phyloP scores from a whole-genome alignment of 2,797 vertebrate genomes.

The Sebastes trivittatus region DNA sequence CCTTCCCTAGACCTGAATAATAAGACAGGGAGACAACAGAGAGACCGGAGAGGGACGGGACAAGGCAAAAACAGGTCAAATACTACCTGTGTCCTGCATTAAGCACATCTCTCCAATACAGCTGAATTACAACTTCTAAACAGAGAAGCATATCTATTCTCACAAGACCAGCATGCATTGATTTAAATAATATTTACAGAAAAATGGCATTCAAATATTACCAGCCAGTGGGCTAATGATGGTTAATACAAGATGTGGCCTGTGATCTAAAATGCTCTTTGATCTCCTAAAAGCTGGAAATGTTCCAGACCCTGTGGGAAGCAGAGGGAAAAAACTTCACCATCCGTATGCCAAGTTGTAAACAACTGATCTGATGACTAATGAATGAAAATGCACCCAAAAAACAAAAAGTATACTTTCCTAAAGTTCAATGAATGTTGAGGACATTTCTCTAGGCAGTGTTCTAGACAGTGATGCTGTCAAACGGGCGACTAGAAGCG shows the following conservation, averaged over 20 bases:
- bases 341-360: background rate
- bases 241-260: background rate
- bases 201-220: background rate
- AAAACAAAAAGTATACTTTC: background rate
- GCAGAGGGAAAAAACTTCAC: background rate
- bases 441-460: background rate
- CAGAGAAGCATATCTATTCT: background rate
- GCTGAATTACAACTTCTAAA: background rate
- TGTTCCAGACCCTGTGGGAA: background rate
- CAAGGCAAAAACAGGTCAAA: background rate
- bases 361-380: background rate
- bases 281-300: slow-evolving; percentile 18
- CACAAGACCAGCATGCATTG: background rate
- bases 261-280: slow-evolving; percentile 30
- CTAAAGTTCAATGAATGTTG: background rate
- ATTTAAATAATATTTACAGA: background rate
- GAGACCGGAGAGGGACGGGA: background rate
- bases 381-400: background rate
- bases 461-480: background rate
- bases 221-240: background rate
- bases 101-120: background rate
- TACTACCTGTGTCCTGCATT: background rate
- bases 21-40: background rate
- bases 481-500: background rate
- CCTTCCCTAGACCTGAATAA: slow-evolving; percentile 22